phyloP scores from a whole-genome alignment of 2,888 invertebrate genomes.

The Bibio marci region DNA sequence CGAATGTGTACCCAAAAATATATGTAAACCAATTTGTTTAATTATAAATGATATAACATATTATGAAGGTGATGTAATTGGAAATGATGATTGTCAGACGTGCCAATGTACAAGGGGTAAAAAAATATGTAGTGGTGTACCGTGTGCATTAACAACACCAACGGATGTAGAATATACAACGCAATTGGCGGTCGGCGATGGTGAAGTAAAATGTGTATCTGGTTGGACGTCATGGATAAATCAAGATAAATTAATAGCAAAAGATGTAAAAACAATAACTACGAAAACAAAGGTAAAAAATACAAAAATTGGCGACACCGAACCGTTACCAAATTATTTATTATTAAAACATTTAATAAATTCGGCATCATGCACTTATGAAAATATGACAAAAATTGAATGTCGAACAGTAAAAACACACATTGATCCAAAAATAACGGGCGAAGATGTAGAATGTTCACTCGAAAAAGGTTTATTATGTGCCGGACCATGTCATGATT shows the following conservation, averaged over 20 bases:
- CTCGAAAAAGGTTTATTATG: constrained; percentile 57
- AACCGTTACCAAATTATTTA: constrained; percentile 35
- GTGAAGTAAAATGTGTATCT: constrained; percentile 26
- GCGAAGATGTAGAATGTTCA: constrained; percentile 59
- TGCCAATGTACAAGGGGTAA: constrained; percentile 58
- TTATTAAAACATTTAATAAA: constrained; percentile 20
- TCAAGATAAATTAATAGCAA: constrained; percentile 20
- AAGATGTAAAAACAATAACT: constrained; percentile 13
- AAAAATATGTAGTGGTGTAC: constrained; percentile 51
- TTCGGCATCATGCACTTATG: constrained; percentile 38
- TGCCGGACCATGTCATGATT: constrained; percentile 53
- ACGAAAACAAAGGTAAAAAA: constrained; percentile 16
- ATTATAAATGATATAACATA: constrained; percentile 46
- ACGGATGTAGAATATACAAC: neutral
- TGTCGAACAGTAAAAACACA: constrained; percentile 52
- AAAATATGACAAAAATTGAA: constrained; percentile 51
- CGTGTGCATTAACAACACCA: constrained; percentile 34
- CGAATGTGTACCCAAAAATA: constrained; percentile 56
- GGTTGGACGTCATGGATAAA: constrained; percentile 77
- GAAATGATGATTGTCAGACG: constrained; percentile 60
- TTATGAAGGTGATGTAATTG: constrained; percentile 61
- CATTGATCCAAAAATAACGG: constrained; percentile 45
- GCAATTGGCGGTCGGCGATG: neutral
- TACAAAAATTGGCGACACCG: constrained; percentile 33
- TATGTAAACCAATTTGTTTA: constrained; percentile 55